Evolutionary conservation across 2,888 invertebrate genomes (phyloP).

Genomic region (Andrena praecox): DNA sequence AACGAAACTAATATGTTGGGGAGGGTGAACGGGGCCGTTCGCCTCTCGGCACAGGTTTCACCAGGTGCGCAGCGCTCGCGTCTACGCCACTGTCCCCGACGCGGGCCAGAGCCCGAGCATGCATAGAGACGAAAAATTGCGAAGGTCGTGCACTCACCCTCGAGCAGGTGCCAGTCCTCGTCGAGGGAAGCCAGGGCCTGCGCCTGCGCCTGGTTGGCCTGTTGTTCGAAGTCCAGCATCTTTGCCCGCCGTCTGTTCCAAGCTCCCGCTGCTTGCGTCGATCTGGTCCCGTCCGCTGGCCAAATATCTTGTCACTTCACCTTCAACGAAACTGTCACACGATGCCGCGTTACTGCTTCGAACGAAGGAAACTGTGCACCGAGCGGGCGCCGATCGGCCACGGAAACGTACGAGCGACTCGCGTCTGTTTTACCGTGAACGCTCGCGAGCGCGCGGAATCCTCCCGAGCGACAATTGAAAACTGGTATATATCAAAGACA

Average conservation of each 20-base stretch:
- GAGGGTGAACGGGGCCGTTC: slow-evolving; percentile 19
- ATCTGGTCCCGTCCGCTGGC: slow-evolving; percentile 12
- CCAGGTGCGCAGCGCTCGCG: slow-evolving; percentile 17
- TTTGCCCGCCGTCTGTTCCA: slow-evolving; percentile 41
- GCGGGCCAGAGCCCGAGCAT: slow-evolving; percentile 2
- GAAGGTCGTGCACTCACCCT: slow-evolving; percentile 80
- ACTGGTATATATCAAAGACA: slow-evolving; percentile 49
- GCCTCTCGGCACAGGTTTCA: slow-evolving; percentile 11
- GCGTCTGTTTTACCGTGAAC: not conserved
- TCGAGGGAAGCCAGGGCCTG: slow-evolving; percentile 77
- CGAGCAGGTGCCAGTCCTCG: slow-evolving; percentile 80
- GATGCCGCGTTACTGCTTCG: not conserved
- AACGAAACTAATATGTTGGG: slow-evolving; percentile 14
- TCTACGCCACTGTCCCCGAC: slow-evolving; percentile 36
- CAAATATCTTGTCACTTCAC: slow-evolving; percentile 43
- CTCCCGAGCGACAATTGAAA: slow-evolving; percentile 42
- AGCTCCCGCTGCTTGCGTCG: slow-evolving; percentile 13
- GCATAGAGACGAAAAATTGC: slow-evolving; percentile 65
- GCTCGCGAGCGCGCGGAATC: slow-evolving; percentile 18
- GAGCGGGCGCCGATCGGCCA: not conserved
- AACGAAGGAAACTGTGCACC: not conserved
- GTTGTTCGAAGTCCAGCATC: slow-evolving; percentile 81
- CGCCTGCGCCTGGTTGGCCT: slow-evolving; percentile 79
- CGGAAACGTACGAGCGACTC: not conserved
- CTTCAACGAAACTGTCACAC: slow-evolving; percentile 19